Conservation (phyloP, 2,797 vertebrate genomes). For the Leptoclinus maculatus region DNA sequence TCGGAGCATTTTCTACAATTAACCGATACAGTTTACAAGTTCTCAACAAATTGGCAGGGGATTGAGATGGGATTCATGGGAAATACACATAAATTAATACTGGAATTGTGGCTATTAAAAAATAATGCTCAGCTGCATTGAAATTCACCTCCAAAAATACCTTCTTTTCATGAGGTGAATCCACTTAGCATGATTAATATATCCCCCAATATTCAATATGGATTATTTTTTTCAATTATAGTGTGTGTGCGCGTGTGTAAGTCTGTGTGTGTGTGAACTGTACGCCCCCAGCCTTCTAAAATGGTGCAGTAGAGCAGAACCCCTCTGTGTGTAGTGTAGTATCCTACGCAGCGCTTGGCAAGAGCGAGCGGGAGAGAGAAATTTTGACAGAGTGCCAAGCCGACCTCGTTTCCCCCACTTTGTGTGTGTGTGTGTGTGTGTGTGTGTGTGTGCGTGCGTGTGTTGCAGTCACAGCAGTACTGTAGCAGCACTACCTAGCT, state of each 20-base stretch:
- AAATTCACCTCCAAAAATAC: slow-evolving; percentile 22
- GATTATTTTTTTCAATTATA: slow-evolving; percentile 24
- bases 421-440: slow-evolving; percentile 36
- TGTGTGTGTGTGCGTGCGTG: slow-evolving; percentile 41
- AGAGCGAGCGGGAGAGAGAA: slow-evolving; percentile 63
- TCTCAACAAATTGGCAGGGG: slow-evolving; percentile 28
- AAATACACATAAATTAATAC: not conserved
- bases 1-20: slow-evolving; percentile 9
- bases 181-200: slow-evolving; percentile 37
- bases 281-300: slow-evolving; percentile 61
- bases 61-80: not conserved
- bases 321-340: slow-evolving; percentile 63
- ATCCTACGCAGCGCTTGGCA: slow-evolving; percentile 69
- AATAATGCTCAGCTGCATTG: not conserved
- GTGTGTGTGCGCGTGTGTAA: slow-evolving; percentile 20
- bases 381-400: slow-evolving; percentile 75
- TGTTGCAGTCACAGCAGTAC: slow-evolving; percentile 71
- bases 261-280: slow-evolving; percentile 40
- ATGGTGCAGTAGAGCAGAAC: slow-evolving; percentile 75
- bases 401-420: slow-evolving; percentile 77
- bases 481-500: slow-evolving; percentile 70
- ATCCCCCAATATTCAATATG: slow-evolving; percentile 20
- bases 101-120: slow-evolving; percentile 1
- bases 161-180: slow-evolving; percentile 37
- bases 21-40: slow-evolving; percentile 39